Base-by-base conservation (phyloP, 2,113 vertebrate species). In the Tyrannus savana region DNA sequence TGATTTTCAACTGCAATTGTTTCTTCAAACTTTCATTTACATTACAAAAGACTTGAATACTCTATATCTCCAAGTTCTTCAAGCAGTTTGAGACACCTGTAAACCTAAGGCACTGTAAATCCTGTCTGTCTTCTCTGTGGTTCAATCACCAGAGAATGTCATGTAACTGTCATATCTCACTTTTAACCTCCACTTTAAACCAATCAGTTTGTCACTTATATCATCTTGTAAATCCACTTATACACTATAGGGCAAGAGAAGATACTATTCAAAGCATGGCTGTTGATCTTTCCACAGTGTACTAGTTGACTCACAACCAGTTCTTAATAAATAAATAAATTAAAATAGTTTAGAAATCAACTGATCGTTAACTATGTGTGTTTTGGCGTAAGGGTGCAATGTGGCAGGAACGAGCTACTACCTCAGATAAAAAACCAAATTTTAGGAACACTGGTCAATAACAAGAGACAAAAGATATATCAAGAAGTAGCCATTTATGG, bases 31-130 rank as follows among this genome's bases (percentile, higher is more conserved):
- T 76, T 76, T 76, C 33, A 60, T 49, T 69, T 53, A 14, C 41
- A 49, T 72, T 69, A 64, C 9, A 63, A 35, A 76, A 64, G 10
- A 33, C 24, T 73, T 18, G 11, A 77, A 44, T 27, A 86, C 4
- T 67, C 55, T 78, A 17, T 53, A 82, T 42, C 31, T 91, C 33
- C 25, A 68, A 66, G 68, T 69, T 66, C 35, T 76, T 60, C 28
- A 53, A 44, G 23, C 9, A 87, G 33, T 24, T 74, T 59, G 35
- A 77, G 69, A 84, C 16, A 82, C 74, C 62, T 91, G 71, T 59
- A 95, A 91, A 76, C 78, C 53, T 89, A 33, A 87, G 87, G 39
- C 25, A 56, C 37, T 58, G 24, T 71, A 87, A 95, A 89, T 90
- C 35, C 58, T 72, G 19, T 25, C 77, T 81, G 52, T 63, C 44